phyloP scores from a whole-genome alignment of 2,888 invertebrate genomes.

The Nemapogon koenigi region DNA sequence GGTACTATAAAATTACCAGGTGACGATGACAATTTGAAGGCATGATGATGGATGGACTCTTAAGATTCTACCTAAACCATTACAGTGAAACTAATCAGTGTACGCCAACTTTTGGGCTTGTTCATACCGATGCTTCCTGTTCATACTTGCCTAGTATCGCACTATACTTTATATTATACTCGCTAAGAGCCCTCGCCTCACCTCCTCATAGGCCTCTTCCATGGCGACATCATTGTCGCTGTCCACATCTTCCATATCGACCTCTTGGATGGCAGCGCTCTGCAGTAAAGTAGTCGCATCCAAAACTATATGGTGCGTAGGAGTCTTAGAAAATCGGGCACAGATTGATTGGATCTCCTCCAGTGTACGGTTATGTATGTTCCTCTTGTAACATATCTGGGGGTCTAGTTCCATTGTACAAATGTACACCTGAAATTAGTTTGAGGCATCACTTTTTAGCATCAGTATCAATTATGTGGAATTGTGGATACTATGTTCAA shows the following conservation, averaged over 20 bases:
- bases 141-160: too few species aligned
- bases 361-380: constrained; percentile 81
- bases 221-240: constrained; percentile 50
- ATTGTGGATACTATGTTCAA: too few species aligned
- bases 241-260: constrained; percentile 82
- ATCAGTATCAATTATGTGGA: too few species aligned
- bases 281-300: constrained; percentile 86
- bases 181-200: constrained; percentile 45
- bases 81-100: too few species aligned
- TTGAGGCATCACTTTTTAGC: not conserved
- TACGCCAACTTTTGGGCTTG: too few species aligned
- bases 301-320: constrained; percentile 76
- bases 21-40: too few species aligned
- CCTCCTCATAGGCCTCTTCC: constrained; percentile 41
- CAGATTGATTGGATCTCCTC: constrained; percentile 79
- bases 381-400: constrained; percentile 79
- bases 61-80: too few species aligned
- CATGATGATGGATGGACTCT: too few species aligned
- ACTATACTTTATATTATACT: too few species aligned
- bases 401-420: constrained; percentile 87
- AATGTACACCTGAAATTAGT: constrained; percentile 77
- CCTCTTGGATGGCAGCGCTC: constrained; percentile 81
- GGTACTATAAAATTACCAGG: too few species aligned
- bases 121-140: too few species aligned
- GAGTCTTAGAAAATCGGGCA: constrained; percentile 78